Evolutionary conservation across 1,140 invertebrate genomes (phyloP).

Genomic region (Cydia splendana): DNA sequence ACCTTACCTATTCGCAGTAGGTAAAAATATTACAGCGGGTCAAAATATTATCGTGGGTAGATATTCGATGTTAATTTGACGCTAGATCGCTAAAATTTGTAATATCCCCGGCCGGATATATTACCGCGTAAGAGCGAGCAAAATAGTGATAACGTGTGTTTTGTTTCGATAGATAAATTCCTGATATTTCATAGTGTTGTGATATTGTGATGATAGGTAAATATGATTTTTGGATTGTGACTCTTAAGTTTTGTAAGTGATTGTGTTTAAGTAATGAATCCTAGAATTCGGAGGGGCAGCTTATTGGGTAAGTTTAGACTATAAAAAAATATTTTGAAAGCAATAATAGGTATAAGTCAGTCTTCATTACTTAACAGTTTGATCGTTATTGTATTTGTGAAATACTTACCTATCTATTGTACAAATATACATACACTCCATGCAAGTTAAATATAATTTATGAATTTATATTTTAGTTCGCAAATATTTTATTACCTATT

Average conservation of each 20-base stretch:
- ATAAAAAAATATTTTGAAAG: neutral
- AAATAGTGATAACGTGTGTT: neutral
- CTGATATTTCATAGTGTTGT: no score
- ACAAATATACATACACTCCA: no score
- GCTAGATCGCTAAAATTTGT: neutral
- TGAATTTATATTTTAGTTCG: no score
- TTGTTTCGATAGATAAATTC: neutral
- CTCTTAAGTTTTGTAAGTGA: neutral
- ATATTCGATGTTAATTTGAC: neutral
- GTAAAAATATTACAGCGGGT: neutral
- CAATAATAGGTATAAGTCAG: neutral
- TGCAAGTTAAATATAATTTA: no score
- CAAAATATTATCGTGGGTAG: neutral
- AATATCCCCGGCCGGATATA: neutral
- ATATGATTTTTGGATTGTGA: neutral
- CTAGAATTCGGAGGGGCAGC: neutral
- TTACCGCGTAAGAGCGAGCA: neutral
- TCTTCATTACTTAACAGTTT: no score
- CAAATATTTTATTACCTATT: no score
- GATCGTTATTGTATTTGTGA: no score
- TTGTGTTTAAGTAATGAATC: neutral
- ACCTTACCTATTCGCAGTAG: neutral
- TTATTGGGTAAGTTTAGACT: neutral
- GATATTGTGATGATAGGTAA: no score
- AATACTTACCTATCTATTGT: no score